A percentile compares a stretch with the other conserved stretches of the same genome.
Evolutionary conservation across 2,797 vertebrate genomes (phyloP).

Genomic region (Corythornis leucogaster): DNA sequence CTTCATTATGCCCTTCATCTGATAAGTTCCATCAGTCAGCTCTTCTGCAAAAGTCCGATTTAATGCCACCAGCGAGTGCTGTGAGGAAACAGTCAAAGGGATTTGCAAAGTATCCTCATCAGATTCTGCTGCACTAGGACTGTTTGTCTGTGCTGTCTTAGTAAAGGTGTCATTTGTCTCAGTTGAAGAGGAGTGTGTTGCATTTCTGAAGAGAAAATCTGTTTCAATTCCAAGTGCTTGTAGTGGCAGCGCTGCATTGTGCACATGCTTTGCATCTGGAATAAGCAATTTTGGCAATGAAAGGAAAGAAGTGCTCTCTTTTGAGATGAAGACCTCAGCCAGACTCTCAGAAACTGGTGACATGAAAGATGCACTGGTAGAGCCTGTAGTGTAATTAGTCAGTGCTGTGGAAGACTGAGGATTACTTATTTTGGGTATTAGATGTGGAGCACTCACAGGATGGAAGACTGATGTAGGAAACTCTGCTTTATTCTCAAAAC

Average conservation of each 20-base stretch:
- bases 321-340: neutral
- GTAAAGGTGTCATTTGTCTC: neutral
- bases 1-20: neutral
- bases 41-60: neutral
- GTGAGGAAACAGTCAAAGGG: neutral
- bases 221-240: neutral
- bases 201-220: neutral
- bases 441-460: neutral
- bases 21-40: neutral
- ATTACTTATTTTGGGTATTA: neutral
- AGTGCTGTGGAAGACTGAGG: neutral
- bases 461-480: neutral
- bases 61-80: neutral
- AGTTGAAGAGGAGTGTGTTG: neutral
- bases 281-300: neutral
- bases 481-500: constrained; percentile 8
- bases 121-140: neutral
- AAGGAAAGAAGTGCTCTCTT: neutral
- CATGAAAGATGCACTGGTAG: neutral
- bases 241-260: neutral
- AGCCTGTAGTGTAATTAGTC: neutral
- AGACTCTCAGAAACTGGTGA: constrained; percentile 30
- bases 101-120: neutral
- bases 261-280: neutral
- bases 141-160: neutral